phyloP scores from a whole-genome alignment of 2,888 invertebrate genomes.

The Byasa hedistus region DNA sequence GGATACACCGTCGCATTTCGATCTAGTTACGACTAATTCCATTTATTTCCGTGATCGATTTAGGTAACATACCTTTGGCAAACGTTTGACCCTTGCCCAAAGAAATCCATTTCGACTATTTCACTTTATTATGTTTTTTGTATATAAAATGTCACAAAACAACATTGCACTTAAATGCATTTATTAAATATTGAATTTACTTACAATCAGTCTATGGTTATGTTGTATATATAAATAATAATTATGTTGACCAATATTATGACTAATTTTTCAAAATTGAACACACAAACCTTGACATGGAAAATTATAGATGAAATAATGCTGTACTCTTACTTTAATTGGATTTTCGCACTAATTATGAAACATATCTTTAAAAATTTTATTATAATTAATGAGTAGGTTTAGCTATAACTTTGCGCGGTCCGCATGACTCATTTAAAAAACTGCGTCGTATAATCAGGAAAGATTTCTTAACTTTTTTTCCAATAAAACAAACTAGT shows the following conservation, averaged over 20 bases:
- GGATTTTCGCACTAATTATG: not conserved
- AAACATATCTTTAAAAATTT: not conserved
- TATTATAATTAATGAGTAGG: slow-evolving; percentile 6
- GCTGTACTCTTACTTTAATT: not conserved
- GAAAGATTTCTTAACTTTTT: not conserved
- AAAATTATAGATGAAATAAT: not conserved
- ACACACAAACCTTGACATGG: not conserved
- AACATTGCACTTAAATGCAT: too few relatives aligned
- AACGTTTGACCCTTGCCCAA: not conserved
- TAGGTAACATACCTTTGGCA: not conserved
- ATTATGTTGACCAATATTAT: too few relatives aligned
- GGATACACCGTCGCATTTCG: slow-evolving; percentile 50
- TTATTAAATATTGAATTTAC: too few relatives aligned
- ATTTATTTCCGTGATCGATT: slow-evolving; percentile 17
- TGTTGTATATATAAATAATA: not conserved
- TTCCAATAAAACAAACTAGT: not conserved
- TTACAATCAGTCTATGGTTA: too few relatives aligned
- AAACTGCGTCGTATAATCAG: not conserved
- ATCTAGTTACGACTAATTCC: slow-evolving; percentile 30
- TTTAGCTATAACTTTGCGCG: not conserved
- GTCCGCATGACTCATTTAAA: not conserved
- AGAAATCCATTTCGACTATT: not conserved
- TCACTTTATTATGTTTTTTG: not conserved
- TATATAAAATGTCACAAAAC: not conserved
- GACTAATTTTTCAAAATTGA: not conserved